Base-by-base conservation (phyloP, 2,888 invertebrate species). In the Chesias legatella region DNA sequence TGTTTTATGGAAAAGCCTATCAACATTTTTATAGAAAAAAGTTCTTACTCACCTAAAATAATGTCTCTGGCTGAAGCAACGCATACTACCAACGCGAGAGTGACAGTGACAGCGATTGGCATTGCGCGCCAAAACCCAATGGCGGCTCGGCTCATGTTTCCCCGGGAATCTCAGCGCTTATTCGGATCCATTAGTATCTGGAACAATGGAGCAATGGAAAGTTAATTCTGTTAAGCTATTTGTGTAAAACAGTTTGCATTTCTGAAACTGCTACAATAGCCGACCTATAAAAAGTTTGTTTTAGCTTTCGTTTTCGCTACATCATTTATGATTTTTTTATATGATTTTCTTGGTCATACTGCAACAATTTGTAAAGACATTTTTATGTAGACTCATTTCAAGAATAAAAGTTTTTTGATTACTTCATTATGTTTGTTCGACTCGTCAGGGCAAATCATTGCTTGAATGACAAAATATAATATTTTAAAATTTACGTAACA, bases 161-260 rank as follows among this genome's bases (percentile, higher is more conserved):
- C 63, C 61, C 62, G 48, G 42, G 61, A 58, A 69, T 58, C 65
- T 80, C 76, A 80, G 67, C 76, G 77, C 69, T 72, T 79, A 63
- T 73, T 73, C 57, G 74, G 79, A 83, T 82, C 86, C 86, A 86
- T 86, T 79, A 80, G 83, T 64, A 73, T 74, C 86, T 86, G 81
- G 41, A 85, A 86, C 80, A 84, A 85, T 54, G 33, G 33, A 46
- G 45, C 44, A 55, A 52, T 29, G 23, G 22, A 26, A 39, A 43
- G 35, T 49, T 33, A 39, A 44, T 40, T 40, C 36, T n/a, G 40
- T 23, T 36, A 20, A 17, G 35, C 26, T 45, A 36, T 45, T 33
- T 40, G 10, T 32, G 31, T 32, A 30, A 5, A 7, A 25, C 8
- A 20, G 6, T 20, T 25, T 20, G 10, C 3, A 7, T 7, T 32